Percentiles rank a stretch among this genome's conserved stretches.
Conservation (phyloP, 2,888 invertebrate genomes). For the Zelleria hepariella region DNA sequence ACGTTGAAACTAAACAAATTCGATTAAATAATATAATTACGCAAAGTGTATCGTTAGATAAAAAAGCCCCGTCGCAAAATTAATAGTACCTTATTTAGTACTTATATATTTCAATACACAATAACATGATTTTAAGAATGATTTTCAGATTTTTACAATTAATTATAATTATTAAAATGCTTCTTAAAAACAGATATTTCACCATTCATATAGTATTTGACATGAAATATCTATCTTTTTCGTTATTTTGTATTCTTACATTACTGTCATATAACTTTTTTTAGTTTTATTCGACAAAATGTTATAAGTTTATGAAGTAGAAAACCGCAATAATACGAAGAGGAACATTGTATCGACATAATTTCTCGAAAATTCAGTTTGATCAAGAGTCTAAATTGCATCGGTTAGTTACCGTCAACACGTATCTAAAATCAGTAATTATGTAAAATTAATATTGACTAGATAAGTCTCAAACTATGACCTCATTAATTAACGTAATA, state of each 20-base stretch:
- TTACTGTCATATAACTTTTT: background rate
- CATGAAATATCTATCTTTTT: background rate
- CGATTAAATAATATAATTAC: background rate
- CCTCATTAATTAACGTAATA: no score
- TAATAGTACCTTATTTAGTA: background rate
- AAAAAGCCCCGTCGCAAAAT: background rate
- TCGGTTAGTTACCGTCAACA: background rate
- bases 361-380: background rate
- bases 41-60: no score
- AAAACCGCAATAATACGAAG: background rate
- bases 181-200: no score
- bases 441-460: no score
- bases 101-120: background rate
- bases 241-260: background rate
- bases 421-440: no score
- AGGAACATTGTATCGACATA: background rate
- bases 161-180: no score
- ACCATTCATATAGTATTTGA: background rate
- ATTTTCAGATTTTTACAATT: background rate
- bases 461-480: no score
- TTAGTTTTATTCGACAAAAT: background rate
- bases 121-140: background rate
- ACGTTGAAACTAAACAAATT: background rate
- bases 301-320: background rate
- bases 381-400: background rate